A percentile compares a stretch with the other conserved stretches of the same genome.
phyloP scores from a whole-genome alignment of 2,797 vertebrate genomes.

The Neosalanx taihuensis region DNA sequence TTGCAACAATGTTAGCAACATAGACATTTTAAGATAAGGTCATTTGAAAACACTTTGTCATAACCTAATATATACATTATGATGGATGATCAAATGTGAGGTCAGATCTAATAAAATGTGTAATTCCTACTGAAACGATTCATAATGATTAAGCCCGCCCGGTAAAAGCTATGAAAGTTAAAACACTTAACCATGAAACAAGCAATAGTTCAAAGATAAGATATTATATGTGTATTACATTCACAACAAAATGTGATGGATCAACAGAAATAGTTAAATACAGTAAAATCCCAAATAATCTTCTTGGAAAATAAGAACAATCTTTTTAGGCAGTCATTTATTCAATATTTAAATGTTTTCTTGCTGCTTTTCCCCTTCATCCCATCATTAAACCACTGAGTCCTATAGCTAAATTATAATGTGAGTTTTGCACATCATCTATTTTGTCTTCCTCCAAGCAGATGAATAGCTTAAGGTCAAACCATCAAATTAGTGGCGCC shows the following conservation, averaged over 20 bases:
- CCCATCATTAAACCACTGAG: conserved; percentile 65
- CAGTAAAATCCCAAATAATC: no score
- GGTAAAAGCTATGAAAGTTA: neutral
- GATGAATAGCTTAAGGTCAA: conserved; percentile 75
- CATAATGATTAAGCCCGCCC: neutral
- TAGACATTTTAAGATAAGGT: no score
- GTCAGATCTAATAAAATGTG: no score
- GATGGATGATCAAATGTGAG: no score
- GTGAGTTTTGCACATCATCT: conserved; percentile 65
- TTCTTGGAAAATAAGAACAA: no score
- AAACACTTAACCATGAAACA: no score
- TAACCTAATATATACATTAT: no score
- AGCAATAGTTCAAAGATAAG: no score
- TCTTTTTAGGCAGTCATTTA: neutral
- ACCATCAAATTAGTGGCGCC: conserved; percentile 70
- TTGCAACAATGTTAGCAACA: no score
- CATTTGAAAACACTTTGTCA: no score
- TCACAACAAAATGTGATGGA: neutral
- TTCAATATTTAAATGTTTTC: conserved; percentile 58
- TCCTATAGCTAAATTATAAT: conserved; percentile 75
- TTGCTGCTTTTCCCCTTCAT: conserved; percentile 61
- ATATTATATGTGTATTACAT: neutral
- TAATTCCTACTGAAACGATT: neutral
- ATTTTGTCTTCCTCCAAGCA: conserved; percentile 63
- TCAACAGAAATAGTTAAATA: no score